A percentile compares a stretch with the other conserved stretches of the same genome.
Conservation (phyloP, 92 coral and sea anemone genomes). For the Paramuricea clavata region DNA sequence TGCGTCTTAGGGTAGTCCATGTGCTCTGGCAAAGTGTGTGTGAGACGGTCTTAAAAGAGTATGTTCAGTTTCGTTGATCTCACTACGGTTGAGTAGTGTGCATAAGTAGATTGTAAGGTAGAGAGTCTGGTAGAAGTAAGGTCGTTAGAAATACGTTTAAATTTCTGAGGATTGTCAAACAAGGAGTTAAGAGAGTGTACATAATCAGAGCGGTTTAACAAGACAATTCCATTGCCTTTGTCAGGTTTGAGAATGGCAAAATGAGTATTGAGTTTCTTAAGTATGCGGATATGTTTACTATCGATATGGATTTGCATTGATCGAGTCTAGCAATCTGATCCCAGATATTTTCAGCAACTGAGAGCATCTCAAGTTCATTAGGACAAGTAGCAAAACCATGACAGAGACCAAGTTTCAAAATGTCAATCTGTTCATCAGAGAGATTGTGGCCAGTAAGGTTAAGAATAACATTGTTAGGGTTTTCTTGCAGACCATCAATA, state of each 20-base stretch:
- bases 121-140: slow-evolving; percentile 8
- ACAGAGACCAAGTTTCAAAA: no score
- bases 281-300: not conserved
- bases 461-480: no score
- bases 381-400: no score
- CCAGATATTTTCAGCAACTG: not conserved
- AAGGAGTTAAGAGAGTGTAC: slow-evolving; percentile 27
- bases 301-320: not conserved
- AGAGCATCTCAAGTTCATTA: no score
- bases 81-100: not conserved
- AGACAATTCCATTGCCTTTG: slow-evolving; percentile 66
- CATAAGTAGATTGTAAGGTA: not conserved
- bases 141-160: not conserved
- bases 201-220: slow-evolving; percentile 40
- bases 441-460: no score
- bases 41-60: not conserved
- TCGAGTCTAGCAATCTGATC: not conserved
- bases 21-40: slow-evolving; percentile 14
- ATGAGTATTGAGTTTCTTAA: not conserved
- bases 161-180: slow-evolving; percentile 45
- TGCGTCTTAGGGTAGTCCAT: slow-evolving; percentile 48
- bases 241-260: slow-evolving; percentile 60
- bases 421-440: no score
- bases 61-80: not conserved
- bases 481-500: no score